Conservation (phyloP, 2,797 vertebrate species). For the Sebastes hopkinsi region DNA sequence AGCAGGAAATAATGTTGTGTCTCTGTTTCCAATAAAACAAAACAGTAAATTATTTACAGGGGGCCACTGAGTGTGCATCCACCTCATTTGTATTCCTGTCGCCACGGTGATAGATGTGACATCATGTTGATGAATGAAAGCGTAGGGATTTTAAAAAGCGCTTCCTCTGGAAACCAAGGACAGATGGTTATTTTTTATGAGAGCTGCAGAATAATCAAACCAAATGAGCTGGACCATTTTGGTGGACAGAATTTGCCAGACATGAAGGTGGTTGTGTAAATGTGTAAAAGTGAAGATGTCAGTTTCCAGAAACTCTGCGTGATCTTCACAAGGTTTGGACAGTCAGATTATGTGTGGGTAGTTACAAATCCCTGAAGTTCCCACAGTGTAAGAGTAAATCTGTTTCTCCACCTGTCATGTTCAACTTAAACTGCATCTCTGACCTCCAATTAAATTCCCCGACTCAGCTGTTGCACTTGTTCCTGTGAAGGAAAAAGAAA, state of each 20-base stretch:
- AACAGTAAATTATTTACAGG: slow-evolving; percentile 84
- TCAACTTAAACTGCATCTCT: slow-evolving; percentile 40
- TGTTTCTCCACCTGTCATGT: slow-evolving; percentile 41
- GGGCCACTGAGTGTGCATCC: slow-evolving; percentile 71
- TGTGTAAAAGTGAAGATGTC: slow-evolving; percentile 55
- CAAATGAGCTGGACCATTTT: slow-evolving; percentile 71
- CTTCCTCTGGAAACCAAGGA: slow-evolving; percentile 79
- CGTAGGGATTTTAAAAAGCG: slow-evolving; percentile 73
- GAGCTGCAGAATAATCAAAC: slow-evolving; percentile 77
- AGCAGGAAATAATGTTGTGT: slow-evolving; percentile 77
- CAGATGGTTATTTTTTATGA: slow-evolving; percentile 83
- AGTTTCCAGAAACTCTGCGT: slow-evolving; percentile 16
- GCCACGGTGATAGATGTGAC: slow-evolving; percentile 79
- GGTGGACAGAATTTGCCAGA: slow-evolving; percentile 54
- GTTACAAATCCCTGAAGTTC: slow-evolving; percentile 20
- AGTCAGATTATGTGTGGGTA: neutral
- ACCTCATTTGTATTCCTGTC: slow-evolving; percentile 79
- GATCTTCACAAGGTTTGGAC: neutral
- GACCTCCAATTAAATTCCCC: slow-evolving; percentile 50
- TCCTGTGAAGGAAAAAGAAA: slow-evolving; percentile 17
- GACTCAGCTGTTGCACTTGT: slow-evolving; percentile 38
- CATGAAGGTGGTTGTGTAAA: slow-evolving; percentile 44
- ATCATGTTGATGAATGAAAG: slow-evolving; percentile 81
- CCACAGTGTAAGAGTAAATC: slow-evolving; percentile 12
- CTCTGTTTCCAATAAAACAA: slow-evolving; percentile 83